Conservation (phyloP, 2,113 vertebrate genomes). For the zebrafish (Danio rerio) region GRCz12tu NC_133196.1:12071001-12071500, state of each 20-base stretch:
- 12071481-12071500: neutral
- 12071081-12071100: neutral
- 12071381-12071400: constrained; percentile 89
- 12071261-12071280: constrained; percentile 35
- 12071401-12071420: constrained; percentile 93
- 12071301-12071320: constrained; percentile 17
- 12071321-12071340: neutral
- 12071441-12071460: constrained; percentile 99
- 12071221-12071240: constrained; percentile 20
- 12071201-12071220: neutral
- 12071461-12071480: constrained; percentile 91
- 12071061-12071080: neutral
- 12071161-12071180: constrained; percentile 10
- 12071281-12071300: constrained; percentile 37
- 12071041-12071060: neutral
- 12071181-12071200: neutral
- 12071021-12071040: neutral
- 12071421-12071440: constrained; percentile 92
- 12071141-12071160: neutral
- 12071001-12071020: neutral
- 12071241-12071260: neutral
- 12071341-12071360: constrained; percentile 27
- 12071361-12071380: constrained; percentile 94
- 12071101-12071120: neutral
- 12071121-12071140: neutral